These are phyloP conservation scores for Eustalomyia histrio DNA, from an alignment of 2,888 invertebrate genomes.

Conservation along the genomic window DNA sequence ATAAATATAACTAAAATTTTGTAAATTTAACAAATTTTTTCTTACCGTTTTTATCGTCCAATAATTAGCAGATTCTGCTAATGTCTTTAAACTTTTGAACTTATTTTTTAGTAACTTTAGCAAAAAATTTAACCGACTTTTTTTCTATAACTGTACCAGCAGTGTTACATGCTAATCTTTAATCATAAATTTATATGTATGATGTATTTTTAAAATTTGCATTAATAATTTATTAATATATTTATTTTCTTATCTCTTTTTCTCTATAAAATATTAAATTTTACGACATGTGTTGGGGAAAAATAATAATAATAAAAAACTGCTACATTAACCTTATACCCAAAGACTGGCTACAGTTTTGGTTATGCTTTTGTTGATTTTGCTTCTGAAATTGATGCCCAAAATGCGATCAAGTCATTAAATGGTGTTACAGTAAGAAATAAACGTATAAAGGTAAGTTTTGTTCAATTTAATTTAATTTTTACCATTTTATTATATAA, in stretches of 20 bases:
- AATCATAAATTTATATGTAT: no score
- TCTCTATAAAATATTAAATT: background rate
- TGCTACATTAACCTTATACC: slow-evolving; percentile 62
- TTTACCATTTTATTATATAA: background rate
- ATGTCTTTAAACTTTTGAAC: no score
- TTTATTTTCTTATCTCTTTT: background rate
- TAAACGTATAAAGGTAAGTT: slow-evolving; percentile 90
- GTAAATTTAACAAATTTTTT: no score
- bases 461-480: slow-evolving; percentile 25
- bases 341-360: slow-evolving; percentile 95
- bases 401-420: slow-evolving; percentile 90
- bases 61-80: no score
- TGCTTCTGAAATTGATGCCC: slow-evolving; percentile 90
- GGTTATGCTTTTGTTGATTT: slow-evolving; percentile 98
- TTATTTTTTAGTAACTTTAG: no score
- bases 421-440: slow-evolving; percentile 94
- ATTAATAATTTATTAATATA: background rate
- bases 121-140: no score
- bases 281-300: background rate
- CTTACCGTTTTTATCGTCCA: no score
- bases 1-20: no score
- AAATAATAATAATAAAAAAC: background rate
- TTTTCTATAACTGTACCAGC: no score
- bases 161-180: no score
- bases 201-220: background rate